A percentile compares a stretch with the other conserved stretches of the same genome.
These are phyloP conservation scores for Plecturocebus donacophilus DNA, from an alignment of 2,113 vertebrate species.

Conservation along the genomic window DNA sequence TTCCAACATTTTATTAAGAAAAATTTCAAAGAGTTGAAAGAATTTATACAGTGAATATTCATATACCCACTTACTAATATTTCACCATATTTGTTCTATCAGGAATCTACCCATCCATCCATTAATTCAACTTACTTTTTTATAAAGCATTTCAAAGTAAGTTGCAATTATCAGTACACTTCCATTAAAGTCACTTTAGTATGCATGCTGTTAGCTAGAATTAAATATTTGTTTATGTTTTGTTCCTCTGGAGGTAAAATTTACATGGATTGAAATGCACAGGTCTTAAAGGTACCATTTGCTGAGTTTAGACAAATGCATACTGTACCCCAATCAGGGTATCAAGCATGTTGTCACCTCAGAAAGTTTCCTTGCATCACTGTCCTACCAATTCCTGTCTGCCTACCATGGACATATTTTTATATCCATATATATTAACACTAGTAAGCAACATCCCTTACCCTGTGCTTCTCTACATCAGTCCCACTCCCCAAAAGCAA, in stretches of 20 bases:
- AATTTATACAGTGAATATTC: not conserved
- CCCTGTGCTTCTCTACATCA: not conserved
- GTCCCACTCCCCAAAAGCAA: not conserved
- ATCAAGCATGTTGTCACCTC: not conserved
- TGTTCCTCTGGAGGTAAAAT: not conserved
- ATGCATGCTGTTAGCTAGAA: not conserved
- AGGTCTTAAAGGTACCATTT: not conserved
- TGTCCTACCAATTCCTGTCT: not conserved
- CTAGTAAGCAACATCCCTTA: not conserved
- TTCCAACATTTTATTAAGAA: not conserved
- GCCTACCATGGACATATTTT: not conserved
- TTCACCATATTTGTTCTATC: not conserved
- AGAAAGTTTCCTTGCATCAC: not conserved
- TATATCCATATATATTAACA: not conserved
- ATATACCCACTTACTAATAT: not conserved
- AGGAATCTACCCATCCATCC: not conserved
- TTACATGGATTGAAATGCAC: not conserved
- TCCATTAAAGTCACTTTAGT: not conserved
- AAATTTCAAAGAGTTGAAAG: not conserved
- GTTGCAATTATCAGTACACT: not conserved
- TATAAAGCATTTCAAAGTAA: not conserved
- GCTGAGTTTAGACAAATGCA: not conserved
- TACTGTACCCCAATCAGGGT: not conserved
- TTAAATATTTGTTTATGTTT: slow-evolving; percentile 13
- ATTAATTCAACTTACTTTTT: not conserved